Evolutionary conservation across 2,797 vertebrate species (phyloP).

Genomic region (Notamacropus eugenii): DNA sequence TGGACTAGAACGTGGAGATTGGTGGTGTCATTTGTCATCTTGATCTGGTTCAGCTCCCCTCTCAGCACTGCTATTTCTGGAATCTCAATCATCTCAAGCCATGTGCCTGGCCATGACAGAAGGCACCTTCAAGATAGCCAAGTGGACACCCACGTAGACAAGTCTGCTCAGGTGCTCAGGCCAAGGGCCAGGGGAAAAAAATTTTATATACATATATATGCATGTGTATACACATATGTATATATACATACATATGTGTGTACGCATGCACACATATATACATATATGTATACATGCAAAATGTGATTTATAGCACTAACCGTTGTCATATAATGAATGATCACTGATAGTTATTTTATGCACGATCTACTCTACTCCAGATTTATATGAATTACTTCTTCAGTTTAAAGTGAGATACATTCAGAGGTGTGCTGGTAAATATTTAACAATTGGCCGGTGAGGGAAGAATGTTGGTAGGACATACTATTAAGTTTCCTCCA

Average conservation of each 20-base stretch:
- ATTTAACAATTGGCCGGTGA: not conserved
- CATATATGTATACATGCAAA: not conserved
- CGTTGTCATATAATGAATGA: not conserved
- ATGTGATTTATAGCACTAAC: not conserved
- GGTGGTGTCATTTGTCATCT: not conserved
- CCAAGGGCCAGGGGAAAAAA: not conserved
- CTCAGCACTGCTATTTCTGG: not conserved
- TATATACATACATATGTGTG: too few relatives aligned
- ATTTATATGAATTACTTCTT: not conserved
- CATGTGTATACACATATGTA: too few relatives aligned
- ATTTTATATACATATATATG: too few relatives aligned
- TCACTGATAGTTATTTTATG: not conserved
- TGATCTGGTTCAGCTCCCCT: not conserved
- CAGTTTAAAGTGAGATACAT: not conserved
- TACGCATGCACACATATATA: too few relatives aligned
- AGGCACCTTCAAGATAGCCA: constrained; percentile 12
- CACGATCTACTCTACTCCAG: not conserved
- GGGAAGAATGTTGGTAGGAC: not conserved
- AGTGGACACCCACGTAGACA: not conserved
- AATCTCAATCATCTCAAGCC: not conserved
- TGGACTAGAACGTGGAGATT: not conserved
- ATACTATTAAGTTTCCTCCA: not conserved
- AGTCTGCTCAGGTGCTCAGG: not conserved
- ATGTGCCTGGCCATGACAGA: not conserved
- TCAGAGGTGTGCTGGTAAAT: not conserved